phyloP scores from a whole-genome alignment of 1,140 invertebrate species.

The Parasteatoda tepidariorum region DNA sequence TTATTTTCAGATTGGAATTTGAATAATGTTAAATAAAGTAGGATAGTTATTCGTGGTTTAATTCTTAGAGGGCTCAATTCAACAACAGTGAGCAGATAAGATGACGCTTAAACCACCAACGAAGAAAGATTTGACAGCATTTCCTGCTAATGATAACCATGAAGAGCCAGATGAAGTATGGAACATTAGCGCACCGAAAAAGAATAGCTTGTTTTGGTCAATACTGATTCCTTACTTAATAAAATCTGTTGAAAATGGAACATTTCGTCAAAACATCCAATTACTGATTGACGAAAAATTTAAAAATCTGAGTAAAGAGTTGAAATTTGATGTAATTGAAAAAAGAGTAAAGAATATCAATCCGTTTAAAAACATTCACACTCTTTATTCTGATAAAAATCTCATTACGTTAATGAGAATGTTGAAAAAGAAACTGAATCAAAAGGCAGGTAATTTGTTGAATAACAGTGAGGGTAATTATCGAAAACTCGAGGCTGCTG shows the following conservation, averaged over 20 bases:
- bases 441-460: background rate
- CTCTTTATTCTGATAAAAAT: background rate
- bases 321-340: background rate
- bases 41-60: no score
- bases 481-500: background rate
- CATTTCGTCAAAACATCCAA: background rate
- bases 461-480: background rate
- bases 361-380: conserved; percentile 6
- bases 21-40: no score
- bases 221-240: background rate
- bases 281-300: background rate
- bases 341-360: background rate
- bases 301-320: background rate
- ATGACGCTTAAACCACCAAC: conserved; percentile 2
- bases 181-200: background rate
- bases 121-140: background rate
- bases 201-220: background rate
- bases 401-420: background rate
- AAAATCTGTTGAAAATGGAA: background rate
- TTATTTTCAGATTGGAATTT: no score
- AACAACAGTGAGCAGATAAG: no score
- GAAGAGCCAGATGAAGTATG: background rate
- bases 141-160: background rate
- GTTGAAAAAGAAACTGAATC: background rate
- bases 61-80: no score